Evolutionary conservation across 2,888 invertebrate genomes (phyloP).

Genomic region (Phania funesta): DNA sequence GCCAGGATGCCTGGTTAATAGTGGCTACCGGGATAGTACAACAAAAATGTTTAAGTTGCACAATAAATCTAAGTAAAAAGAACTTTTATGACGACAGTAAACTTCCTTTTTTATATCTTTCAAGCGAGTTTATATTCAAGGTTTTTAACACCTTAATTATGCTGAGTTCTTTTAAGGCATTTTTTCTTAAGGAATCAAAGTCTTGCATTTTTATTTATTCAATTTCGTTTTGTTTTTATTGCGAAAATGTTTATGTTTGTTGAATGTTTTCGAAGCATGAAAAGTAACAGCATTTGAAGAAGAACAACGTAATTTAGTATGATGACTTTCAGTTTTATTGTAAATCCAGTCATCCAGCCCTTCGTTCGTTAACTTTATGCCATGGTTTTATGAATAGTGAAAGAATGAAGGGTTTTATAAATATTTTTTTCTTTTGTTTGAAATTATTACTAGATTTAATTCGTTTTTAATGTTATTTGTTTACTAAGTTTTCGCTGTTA

Average conservation of each 20-base stretch:
- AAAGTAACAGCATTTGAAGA: slow-evolving; percentile 26
- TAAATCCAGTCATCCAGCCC: slow-evolving; percentile 20
- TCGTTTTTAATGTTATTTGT: slow-evolving; percentile 42
- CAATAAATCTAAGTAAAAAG: slow-evolving; percentile 10
- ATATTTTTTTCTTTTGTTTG: neutral
- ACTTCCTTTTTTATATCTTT: slow-evolving; percentile 19
- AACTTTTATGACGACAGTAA: slow-evolving; percentile 34
- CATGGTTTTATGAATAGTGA: slow-evolving; percentile 4
- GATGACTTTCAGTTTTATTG: slow-evolving; percentile 32
- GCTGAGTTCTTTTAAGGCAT: slow-evolving; percentile 13
- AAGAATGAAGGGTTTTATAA: slow-evolving; percentile 16
- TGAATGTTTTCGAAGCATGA: neutral
- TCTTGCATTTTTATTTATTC: neutral
- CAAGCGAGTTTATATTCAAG: slow-evolving; percentile 22
- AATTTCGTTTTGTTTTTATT: neutral
- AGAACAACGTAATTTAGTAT: slow-evolving; percentile 55
- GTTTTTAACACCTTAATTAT: slow-evolving; percentile 64
- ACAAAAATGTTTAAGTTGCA: slow-evolving; percentile 32
- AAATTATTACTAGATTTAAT: slow-evolving; percentile 46
- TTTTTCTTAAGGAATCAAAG: slow-evolving; percentile 13
- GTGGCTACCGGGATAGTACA: slow-evolving; percentile 20
- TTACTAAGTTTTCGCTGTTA: neutral
- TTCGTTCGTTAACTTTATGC: slow-evolving; percentile 31
- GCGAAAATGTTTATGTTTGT: neutral
- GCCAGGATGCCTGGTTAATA: slow-evolving; percentile 5